These are phyloP conservation scores for Platygyra sinensis DNA, from an alignment of 64 coral and sea anemone species.

Conservation along the genomic window DNA sequence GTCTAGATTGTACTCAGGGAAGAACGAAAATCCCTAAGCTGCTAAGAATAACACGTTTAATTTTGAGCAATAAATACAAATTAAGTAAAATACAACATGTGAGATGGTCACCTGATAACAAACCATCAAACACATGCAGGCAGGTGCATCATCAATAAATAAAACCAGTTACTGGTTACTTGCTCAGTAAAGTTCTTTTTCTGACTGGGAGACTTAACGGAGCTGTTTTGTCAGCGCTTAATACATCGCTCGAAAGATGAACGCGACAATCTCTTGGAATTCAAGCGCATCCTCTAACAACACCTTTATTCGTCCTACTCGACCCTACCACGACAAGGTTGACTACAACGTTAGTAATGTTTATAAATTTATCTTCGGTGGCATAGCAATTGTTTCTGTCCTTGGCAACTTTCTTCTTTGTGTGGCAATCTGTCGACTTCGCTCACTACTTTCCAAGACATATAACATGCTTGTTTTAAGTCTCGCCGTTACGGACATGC, in stretches of 20 bases:
- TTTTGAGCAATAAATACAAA: too few relatives aligned
- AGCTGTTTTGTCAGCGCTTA: not conserved
- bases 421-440: not conserved
- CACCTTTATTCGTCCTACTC: not conserved
- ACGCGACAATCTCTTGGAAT: not conserved
- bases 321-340: not conserved
- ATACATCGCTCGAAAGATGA: not conserved
- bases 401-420: conserved; percentile 9
- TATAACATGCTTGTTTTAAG: conserved; percentile 17
- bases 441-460: not conserved
- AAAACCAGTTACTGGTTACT: too few relatives aligned
- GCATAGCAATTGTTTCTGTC: conserved; percentile 3
- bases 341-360: not conserved
- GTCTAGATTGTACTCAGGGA: too few relatives aligned
- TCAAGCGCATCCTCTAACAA: not conserved
- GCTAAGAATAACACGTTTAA: too few relatives aligned
- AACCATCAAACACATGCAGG: too few relatives aligned
- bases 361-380: conserved; percentile 6
- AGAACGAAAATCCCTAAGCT: too few relatives aligned
- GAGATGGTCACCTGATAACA: too few relatives aligned
- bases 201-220: too few relatives aligned
- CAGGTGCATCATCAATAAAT: too few relatives aligned
- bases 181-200: too few relatives aligned
- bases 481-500: not conserved
- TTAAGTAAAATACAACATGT: too few relatives aligned